Percentiles rank a stretch among this genome's conserved stretches.
Conservation (phyloP, 2,797 vertebrate genomes). For the Botia kubotai region DNA sequence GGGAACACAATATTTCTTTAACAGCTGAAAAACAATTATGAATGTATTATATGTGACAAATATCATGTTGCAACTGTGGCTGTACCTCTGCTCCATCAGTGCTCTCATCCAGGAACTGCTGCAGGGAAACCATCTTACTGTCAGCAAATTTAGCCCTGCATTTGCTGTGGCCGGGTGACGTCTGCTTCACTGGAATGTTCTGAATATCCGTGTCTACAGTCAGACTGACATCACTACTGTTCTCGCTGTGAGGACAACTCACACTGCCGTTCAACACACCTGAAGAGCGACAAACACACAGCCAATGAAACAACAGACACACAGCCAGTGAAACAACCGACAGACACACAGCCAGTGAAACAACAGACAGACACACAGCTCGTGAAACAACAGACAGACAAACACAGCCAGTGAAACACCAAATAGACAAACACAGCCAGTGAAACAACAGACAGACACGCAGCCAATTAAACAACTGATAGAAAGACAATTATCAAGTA, state of each 20-base stretch:
- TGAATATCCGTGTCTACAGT: conserved; percentile 89
- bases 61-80: conserved; percentile 9
- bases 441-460: too few species aligned
- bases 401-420: too few species aligned
- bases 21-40: too few species aligned
- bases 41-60: not conserved
- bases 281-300: conserved; percentile 60
- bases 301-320: not conserved
- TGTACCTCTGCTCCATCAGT: conserved; percentile 78
- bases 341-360: too few species aligned
- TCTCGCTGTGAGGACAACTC: conserved; percentile 93
- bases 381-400: too few species aligned
- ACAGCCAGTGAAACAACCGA: too few species aligned
- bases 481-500: too few species aligned
- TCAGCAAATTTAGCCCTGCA: conserved; percentile 80
- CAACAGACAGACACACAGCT: too few species aligned
- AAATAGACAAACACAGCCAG: too few species aligned
- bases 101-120: conserved; percentile 94
- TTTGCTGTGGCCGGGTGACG: conserved; percentile 63
- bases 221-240: conserved; percentile 93
- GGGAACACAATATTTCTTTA: too few species aligned
- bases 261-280: conserved; percentile 84
- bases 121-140: conserved; percentile 88
- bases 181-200: conserved; percentile 87
- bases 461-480: too few species aligned